These are phyloP conservation scores for Coccyzus lansbergi DNA, from an alignment of 2,797 vertebrate species.

Conservation along the genomic window DNA sequence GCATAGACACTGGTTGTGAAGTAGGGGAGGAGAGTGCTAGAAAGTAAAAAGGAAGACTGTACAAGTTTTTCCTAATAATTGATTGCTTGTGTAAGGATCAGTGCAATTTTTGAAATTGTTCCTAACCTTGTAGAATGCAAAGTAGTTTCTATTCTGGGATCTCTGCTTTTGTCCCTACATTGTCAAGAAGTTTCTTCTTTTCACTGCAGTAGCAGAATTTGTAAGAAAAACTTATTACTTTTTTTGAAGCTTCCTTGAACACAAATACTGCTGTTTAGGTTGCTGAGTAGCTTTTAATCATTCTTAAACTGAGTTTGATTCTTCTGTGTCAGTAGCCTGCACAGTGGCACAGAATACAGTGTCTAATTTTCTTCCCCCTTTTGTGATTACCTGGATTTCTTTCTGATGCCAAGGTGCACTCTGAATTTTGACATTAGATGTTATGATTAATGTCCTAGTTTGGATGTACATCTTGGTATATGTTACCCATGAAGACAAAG, in stretches of 20 bases:
- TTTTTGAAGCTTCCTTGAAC: not conserved
- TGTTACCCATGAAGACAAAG: not conserved
- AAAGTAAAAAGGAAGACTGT: not conserved
- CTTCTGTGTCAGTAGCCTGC: not conserved
- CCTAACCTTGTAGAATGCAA: not conserved
- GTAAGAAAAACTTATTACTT: not conserved
- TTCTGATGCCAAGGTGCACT: not conserved
- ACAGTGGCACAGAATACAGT: not conserved
- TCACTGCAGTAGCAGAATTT: not conserved
- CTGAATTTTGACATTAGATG: not conserved
- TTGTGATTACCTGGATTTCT: conserved; percentile 13
- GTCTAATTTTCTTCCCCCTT: conserved; percentile 20
- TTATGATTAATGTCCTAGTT: not conserved
- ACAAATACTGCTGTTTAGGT: not conserved
- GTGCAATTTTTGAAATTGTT: not conserved
- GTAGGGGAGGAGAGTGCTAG: not conserved
- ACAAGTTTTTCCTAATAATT: not conserved
- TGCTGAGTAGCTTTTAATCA: conserved; percentile 15
- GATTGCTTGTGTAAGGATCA: not conserved
- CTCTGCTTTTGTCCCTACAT: not conserved
- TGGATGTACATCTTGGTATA: not conserved
- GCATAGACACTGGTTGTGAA: not conserved
- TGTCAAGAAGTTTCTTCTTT: not conserved
- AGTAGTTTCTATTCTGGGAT: not conserved
- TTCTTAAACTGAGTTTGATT: conserved; percentile 8